Percentiles rank a stretch among this genome's conserved stretches.
Conservation (phyloP, 2,113 vertebrate species). For the Tor tambroides region DNA sequence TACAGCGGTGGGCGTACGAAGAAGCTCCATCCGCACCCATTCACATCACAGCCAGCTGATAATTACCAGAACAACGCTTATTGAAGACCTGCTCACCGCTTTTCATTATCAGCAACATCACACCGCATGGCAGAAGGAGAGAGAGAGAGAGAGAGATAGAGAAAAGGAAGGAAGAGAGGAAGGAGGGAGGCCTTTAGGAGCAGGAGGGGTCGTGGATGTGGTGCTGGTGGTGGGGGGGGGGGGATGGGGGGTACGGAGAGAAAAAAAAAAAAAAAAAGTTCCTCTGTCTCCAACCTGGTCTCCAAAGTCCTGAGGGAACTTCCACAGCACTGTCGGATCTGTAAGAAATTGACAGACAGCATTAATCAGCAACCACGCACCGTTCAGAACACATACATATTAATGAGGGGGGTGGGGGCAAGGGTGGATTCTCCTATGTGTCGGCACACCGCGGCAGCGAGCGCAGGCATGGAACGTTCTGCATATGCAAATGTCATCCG, state of each 20-base stretch:
- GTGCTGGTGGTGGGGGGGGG: slow-evolving; percentile 41
- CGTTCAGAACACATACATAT: slow-evolving; percentile 84
- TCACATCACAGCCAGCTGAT: slow-evolving; percentile 81
- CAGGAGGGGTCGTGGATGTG: slow-evolving; percentile 61
- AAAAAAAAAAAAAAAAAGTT: slow-evolving; percentile 78
- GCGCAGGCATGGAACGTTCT: slow-evolving; percentile 51
- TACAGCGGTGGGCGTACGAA: not conserved
- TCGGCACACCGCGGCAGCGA: slow-evolving; percentile 67
- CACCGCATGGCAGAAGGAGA: slow-evolving; percentile 62
- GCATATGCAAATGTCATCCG: slow-evolving; percentile 57
- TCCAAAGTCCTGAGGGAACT: slow-evolving; percentile 98
- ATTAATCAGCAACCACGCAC: slow-evolving; percentile 88
- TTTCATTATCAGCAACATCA: slow-evolving; percentile 83
- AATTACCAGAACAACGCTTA: slow-evolving; percentile 82
- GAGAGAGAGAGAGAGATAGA: slow-evolving; percentile 23
- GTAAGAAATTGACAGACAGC: slow-evolving; percentile 96
- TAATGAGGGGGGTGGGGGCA: slow-evolving; percentile 82
- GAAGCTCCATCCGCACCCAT: slow-evolving; percentile 63
- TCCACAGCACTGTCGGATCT: slow-evolving; percentile 99
- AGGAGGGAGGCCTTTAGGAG: slow-evolving; percentile 36
- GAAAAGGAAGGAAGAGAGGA: not conserved
- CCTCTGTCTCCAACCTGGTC: slow-evolving; percentile 96
- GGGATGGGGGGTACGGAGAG: slow-evolving; percentile 26
- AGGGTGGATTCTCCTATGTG: slow-evolving; percentile 77
- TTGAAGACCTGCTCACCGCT: slow-evolving; percentile 81